These are phyloP conservation scores for Novumbra hubbsi DNA, from an alignment of 2,797 vertebrate species.

Conservation along the genomic window DNA sequence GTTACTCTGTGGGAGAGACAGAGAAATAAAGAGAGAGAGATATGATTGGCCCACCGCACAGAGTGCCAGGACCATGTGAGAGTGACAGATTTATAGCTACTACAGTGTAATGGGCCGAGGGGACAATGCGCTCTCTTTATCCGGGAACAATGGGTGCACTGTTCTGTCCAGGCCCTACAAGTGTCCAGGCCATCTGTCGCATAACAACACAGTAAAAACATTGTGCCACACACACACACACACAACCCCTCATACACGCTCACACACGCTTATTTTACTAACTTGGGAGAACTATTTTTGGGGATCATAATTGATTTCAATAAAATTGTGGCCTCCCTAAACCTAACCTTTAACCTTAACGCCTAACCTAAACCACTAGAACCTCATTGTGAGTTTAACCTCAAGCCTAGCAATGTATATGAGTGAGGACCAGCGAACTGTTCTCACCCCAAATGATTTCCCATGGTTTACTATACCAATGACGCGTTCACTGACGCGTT, in stretches of 20 bases:
- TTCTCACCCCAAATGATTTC: too few relatives aligned
- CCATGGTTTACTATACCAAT: too few relatives aligned
- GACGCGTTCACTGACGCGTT: constrained; percentile 7
- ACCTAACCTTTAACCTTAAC: too few relatives aligned
- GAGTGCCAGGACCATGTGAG: constrained; percentile 33
- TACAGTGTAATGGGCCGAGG: constrained; percentile 62
- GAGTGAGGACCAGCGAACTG: too few relatives aligned
- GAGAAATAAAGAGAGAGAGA: not conserved
- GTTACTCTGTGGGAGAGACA: too few relatives aligned
- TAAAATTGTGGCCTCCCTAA: too few relatives aligned
- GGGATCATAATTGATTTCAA: too few relatives aligned
- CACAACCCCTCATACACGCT: not conserved
- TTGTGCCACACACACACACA: constrained; percentile 57
- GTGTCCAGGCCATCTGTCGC: constrained; percentile 77
- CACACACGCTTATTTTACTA: not conserved
- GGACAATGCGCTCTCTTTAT: constrained; percentile 67
- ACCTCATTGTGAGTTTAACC: too few relatives aligned
- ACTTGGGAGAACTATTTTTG: too few relatives aligned
- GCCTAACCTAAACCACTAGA: too few relatives aligned
- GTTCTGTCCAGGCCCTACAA: constrained; percentile 70
- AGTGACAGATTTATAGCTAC: constrained; percentile 65
- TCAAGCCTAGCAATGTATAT: too few relatives aligned
- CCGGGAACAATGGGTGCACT: constrained; percentile 69
- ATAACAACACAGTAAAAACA: constrained; percentile 75
- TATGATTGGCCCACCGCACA: not conserved